These are phyloP conservation scores for Poeciliopsis presidionis DNA, from an alignment of 2,797 vertebrate species.

Conservation along the genomic window DNA sequence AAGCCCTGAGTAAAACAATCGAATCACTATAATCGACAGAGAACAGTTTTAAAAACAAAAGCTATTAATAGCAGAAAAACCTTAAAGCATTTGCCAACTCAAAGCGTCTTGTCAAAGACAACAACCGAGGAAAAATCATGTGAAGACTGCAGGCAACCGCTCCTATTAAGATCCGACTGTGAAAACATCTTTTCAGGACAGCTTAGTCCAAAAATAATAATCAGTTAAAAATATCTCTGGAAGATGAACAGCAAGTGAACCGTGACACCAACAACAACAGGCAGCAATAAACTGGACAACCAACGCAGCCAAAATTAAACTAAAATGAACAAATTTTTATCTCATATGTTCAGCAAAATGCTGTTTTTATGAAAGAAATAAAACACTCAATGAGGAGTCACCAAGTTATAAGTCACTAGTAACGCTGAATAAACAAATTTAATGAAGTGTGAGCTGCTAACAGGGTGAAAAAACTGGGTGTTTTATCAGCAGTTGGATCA, in stretches of 20 bases:
- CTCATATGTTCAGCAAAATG: not conserved
- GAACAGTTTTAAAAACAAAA: not conserved
- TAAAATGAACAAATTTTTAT: not conserved
- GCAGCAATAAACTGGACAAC: not conserved
- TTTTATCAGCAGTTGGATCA: not conserved
- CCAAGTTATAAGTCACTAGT: not conserved
- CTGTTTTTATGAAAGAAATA: not conserved
- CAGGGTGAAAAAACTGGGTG: not conserved
- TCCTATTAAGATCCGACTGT: not conserved
- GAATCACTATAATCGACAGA: not conserved
- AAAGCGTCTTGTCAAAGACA: constrained; percentile 25
- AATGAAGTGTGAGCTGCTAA: not conserved
- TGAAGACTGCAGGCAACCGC: constrained; percentile 3
- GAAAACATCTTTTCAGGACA: not conserved
- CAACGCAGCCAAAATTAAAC: not conserved
- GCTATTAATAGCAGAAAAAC: constrained; percentile 31
- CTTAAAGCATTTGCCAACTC: constrained; percentile 5
- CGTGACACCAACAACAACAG: not conserved
- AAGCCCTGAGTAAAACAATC: not conserved
- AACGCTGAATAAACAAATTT: not conserved
- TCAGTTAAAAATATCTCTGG: constrained; percentile 48
- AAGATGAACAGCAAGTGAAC: constrained; percentile 4
- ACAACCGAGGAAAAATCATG: constrained; percentile 15
- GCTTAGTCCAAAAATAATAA: constrained; percentile 36
- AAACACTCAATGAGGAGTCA: not conserved